phyloP scores from a whole-genome alignment of 92 coral and sea anemone genomes.

The Bergia sp. region DNA sequence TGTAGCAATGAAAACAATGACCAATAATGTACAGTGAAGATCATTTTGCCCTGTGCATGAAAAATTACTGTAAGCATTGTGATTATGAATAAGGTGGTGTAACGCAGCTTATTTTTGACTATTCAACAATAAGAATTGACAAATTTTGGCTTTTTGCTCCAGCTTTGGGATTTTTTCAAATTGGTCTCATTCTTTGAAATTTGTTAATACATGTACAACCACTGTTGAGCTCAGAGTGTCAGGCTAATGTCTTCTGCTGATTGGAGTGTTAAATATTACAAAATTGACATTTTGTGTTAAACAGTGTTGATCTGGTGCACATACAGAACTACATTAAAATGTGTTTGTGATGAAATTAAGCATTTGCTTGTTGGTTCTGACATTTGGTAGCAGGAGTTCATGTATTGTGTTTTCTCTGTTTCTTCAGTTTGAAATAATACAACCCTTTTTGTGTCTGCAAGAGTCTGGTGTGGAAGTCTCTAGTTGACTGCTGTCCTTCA shows the following conservation, averaged over 20 bases:
- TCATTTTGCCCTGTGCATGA: background rate
- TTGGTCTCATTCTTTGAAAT: background rate
- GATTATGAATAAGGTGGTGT: background rate
- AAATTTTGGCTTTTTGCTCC: background rate
- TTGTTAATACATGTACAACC: background rate
- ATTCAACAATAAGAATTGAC: background rate
- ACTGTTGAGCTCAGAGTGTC: too few relatives aligned
- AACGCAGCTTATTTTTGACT: background rate
- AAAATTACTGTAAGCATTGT: background rate
- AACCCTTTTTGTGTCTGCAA: background rate
- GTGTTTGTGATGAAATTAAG: too few relatives aligned
- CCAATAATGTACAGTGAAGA: background rate
- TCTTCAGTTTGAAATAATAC: background rate
- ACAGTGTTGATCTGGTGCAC: too few relatives aligned
- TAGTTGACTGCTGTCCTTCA: background rate
- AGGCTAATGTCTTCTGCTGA: too few relatives aligned
- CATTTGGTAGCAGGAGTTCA: background rate
- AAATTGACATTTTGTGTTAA: too few relatives aligned
- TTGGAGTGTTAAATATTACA: too few relatives aligned
- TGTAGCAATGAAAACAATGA: background rate
- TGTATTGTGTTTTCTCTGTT: too few relatives aligned
- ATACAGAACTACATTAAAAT: too few relatives aligned
- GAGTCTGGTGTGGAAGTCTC: background rate
- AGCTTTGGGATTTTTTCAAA: too few relatives aligned
- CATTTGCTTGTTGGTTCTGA: too few relatives aligned